Evolutionary conservation across 2,888 invertebrate species (phyloP).

Genomic region (Encarsia formosa): DNA sequence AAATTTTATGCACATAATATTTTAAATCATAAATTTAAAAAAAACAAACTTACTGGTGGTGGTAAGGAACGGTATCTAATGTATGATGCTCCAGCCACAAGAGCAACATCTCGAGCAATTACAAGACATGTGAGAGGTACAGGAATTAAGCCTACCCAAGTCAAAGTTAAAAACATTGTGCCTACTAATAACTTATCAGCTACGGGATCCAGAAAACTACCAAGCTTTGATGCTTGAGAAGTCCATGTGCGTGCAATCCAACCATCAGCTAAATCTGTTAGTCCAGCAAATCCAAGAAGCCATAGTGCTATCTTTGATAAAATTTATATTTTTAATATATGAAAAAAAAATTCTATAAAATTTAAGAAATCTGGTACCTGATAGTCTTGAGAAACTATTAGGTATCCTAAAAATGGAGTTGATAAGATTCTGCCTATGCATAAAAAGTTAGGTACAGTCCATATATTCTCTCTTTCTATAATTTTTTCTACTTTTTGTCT

Average conservation of each 20-base stretch:
- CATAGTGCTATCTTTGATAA: constrained; percentile 64
- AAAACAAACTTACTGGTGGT: constrained; percentile 68
- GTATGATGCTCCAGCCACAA: constrained; percentile 82
- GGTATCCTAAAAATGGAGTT: constrained; percentile 85
- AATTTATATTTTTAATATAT: neutral
- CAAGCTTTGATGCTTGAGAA: constrained; percentile 87
- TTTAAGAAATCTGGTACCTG: constrained; percentile 44
- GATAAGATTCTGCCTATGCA: constrained; percentile 80
- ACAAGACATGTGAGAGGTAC: constrained; percentile 75
- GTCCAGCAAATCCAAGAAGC: constrained; percentile 78
- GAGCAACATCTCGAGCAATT: constrained; percentile 73
- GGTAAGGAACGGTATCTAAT: constrained; percentile 87
- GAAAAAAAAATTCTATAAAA: neutral
- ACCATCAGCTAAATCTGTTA: constrained; percentile 94
- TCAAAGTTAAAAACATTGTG: constrained; percentile 80
- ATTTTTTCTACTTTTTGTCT: constrained; percentile 72
- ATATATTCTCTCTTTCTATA: constrained; percentile 82
- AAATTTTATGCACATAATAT: too few relatives aligned
- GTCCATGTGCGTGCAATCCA: constrained; percentile 92
- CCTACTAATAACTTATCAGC: constrained; percentile 94
- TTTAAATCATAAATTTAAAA: too few relatives aligned
- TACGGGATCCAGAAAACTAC: constrained; percentile 93
- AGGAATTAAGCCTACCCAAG: constrained; percentile 83
- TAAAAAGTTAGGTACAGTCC: constrained; percentile 89
- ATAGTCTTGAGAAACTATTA: constrained; percentile 80